These are phyloP conservation scores for Sardinella longiceps DNA, from an alignment of 2,797 vertebrate genomes.

Conservation along the genomic window DNA sequence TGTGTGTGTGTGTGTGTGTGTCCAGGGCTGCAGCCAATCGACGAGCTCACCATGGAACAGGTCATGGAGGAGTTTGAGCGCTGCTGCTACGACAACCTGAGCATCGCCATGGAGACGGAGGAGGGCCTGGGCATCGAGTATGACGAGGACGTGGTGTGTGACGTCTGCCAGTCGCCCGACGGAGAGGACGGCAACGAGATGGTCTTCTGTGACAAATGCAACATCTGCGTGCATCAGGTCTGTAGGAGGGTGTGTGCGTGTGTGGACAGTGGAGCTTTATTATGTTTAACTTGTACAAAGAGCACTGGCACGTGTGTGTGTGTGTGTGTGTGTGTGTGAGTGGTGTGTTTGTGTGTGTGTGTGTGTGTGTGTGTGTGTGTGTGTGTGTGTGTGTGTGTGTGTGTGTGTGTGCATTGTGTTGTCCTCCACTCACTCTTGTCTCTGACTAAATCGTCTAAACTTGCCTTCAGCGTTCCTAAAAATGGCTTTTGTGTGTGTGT, in stretches of 20 bases:
- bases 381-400: constrained; percentile 17
- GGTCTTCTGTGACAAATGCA: constrained; percentile 99
- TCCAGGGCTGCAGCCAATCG: constrained; percentile 84
- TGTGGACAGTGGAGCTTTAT: no score
- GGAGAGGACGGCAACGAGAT: constrained; percentile 98
- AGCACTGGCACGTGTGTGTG: no score
- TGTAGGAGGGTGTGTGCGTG: constrained; percentile 39
- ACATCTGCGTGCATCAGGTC: constrained; percentile 95
- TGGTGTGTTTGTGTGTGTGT: no score
- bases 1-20: neutral
- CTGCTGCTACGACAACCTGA: constrained; percentile 92
- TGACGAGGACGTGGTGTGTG: constrained; percentile 96
- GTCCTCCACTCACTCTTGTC: neutral
- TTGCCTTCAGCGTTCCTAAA: neutral
- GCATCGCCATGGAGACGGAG: constrained; percentile 92
- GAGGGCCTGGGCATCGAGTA: constrained; percentile 98
- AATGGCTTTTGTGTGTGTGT: no score
- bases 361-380: no score
- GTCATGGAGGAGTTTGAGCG: constrained; percentile 93
- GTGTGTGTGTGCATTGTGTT: neutral
- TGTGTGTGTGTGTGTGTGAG: no score
- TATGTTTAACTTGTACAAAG: no score
- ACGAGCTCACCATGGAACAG: constrained; percentile 91
- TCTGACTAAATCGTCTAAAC: neutral
- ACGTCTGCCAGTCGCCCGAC: constrained; percentile 95